These are phyloP conservation scores for Ennomos quercinarius DNA, from an alignment of 2,888 invertebrate genomes.

Conservation along the genomic window DNA sequence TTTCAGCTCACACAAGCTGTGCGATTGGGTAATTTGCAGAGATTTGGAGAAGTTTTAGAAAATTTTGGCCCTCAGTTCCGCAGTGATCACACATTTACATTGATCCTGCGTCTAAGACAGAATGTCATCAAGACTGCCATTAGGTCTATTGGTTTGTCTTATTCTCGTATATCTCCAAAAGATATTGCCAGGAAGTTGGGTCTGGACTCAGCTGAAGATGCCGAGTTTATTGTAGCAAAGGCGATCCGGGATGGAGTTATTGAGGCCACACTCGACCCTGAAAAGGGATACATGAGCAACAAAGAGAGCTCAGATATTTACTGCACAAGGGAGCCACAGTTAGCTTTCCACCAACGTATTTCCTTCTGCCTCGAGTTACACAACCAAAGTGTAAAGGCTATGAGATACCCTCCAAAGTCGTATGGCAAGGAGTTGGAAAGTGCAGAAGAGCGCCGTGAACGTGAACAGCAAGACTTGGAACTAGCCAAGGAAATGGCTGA, in stretches of 20 bases:
- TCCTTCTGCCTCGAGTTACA: slow-evolving; percentile 99
- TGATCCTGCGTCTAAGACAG: slow-evolving; percentile 97
- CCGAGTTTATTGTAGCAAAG: slow-evolving; percentile 99
- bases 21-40: slow-evolving; percentile 96
- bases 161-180: slow-evolving; percentile 97
- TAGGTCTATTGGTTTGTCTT: slow-evolving; percentile 97
- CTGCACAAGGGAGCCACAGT: slow-evolving; percentile 97
- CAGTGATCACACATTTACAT: slow-evolving; percentile 96
- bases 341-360: slow-evolving; percentile 98
- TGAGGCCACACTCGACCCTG: slow-evolving; percentile 98
- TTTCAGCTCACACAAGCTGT: slow-evolving; percentile 99
- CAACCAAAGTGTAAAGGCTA: slow-evolving; percentile 99
- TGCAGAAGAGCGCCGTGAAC: slow-evolving; percentile 97
- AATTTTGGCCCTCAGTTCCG: slow-evolving; percentile 97
- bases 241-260: slow-evolving; percentile 99
- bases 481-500: slow-evolving; percentile 99
- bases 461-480: slow-evolving; percentile 99
- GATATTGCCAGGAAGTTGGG: slow-evolving; percentile 98
- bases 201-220: slow-evolving; percentile 98
- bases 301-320: slow-evolving; percentile 99
- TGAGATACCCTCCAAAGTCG: slow-evolving; percentile 99
- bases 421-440: slow-evolving; percentile 99
- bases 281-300: slow-evolving; percentile 98
- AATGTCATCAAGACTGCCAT: slow-evolving; percentile 99
- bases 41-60: slow-evolving; percentile 97